A percentile compares a stretch with the other conserved stretches of the same genome.
phyloP scores from a whole-genome alignment of 1,140 invertebrate genomes.

The Drosophila malerkotliana region DNA sequence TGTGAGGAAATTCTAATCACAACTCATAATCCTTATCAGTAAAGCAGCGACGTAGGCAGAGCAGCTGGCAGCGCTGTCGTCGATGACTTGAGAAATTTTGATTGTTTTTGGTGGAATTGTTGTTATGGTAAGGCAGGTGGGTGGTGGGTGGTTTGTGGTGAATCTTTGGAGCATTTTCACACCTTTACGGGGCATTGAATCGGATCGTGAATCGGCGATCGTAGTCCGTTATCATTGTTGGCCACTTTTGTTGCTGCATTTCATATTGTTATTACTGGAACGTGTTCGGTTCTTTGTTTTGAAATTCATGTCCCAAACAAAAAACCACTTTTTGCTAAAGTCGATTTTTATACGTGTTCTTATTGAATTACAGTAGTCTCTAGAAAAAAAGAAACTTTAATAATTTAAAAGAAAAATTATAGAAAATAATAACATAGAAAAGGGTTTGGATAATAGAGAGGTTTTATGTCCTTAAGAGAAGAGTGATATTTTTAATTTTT shows the following conservation, averaged over 20 bases:
- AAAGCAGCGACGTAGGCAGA: constrained; percentile 16
- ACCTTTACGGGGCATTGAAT: constrained; percentile 42
- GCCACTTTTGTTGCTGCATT: constrained; percentile 44
- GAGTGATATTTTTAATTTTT: too few relatives aligned
- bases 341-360: constrained; percentile 38
- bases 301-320: constrained; percentile 38
- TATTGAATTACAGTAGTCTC: constrained; percentile 12
- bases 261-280: constrained; percentile 48
- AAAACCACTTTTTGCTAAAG: constrained; percentile 25
- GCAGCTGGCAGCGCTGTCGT: constrained; percentile 4
- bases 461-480: neutral
- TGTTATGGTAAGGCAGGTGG: neutral
- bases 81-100: constrained; percentile 5
- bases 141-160: neutral
- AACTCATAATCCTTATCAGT: constrained; percentile 52
- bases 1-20: constrained; percentile 33
- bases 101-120: neutral
- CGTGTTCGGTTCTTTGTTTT: constrained; percentile 47
- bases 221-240: constrained; percentile 44
- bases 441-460: neutral
- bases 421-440: neutral
- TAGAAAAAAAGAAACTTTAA: neutral
- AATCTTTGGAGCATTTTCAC: constrained; percentile 30
- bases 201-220: constrained; percentile 13
- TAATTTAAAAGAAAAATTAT: neutral